Conservation (phyloP, 1,140 invertebrate genomes). For the Asobara japonica region DNA sequence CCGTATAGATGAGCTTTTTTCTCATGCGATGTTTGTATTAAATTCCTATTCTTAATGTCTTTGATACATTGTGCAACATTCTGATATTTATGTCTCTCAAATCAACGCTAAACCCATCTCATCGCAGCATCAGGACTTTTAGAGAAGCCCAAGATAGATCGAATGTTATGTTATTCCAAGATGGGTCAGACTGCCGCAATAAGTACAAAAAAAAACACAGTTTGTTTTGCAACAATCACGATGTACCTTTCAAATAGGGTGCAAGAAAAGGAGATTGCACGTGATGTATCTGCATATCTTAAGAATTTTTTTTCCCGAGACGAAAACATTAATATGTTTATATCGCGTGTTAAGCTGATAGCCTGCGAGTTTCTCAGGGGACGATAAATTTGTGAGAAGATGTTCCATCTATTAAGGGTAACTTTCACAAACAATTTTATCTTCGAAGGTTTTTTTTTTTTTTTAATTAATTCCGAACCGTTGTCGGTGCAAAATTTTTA, state of each 20-base stretch:
- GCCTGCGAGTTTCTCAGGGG: background rate
- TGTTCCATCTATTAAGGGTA: too few species aligned
- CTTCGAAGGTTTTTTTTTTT: too few species aligned
- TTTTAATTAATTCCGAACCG: too few species aligned
- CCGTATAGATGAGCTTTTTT: too few species aligned
- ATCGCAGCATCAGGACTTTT: background rate
- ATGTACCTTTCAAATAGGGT: background rate
- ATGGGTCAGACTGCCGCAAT: background rate
- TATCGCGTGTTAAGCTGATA: background rate
- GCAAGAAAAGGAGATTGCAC: background rate
- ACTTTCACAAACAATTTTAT: too few species aligned
- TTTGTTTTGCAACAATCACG: background rate
- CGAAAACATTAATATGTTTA: constrained; percentile 7
- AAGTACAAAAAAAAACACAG: background rate
- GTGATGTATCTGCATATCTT: background rate
- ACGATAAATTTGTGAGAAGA: background rate
- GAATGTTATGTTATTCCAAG: background rate
- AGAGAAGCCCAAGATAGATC: background rate
- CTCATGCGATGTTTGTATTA: too few species aligned
- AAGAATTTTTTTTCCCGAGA: background rate
- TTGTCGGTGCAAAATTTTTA: too few species aligned
- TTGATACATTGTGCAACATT: background rate
- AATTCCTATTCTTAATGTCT: too few species aligned
- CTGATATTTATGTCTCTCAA: background rate
- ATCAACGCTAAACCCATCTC: background rate